phyloP scores from a whole-genome alignment of 2,797 vertebrate species.

The Todus mexicanus region DNA sequence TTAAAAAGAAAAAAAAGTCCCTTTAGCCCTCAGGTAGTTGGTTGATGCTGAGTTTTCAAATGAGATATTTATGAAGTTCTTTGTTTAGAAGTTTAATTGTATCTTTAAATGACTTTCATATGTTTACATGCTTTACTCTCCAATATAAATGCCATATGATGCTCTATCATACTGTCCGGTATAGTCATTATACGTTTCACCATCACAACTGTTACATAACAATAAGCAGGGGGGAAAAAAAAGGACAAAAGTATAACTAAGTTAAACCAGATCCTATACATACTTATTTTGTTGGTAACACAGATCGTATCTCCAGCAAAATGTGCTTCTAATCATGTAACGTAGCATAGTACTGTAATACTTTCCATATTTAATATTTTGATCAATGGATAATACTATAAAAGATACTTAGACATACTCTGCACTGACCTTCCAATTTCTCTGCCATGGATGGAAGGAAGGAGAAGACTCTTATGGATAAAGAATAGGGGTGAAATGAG shows the following conservation, averaged over 20 bases:
- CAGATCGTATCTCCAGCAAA: conserved; percentile 72
- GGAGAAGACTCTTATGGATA: neutral
- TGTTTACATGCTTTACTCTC: conserved; percentile 42
- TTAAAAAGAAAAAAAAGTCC: conserved; percentile 52
- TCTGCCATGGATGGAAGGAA: neutral
- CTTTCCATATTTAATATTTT: conserved; percentile 74
- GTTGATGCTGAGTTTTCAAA: conserved; percentile 57
- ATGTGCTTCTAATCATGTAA: conserved; percentile 76
- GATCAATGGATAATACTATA: neutral
- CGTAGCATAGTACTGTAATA: conserved; percentile 68
- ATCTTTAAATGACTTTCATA: conserved; percentile 71
- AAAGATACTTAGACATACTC: neutral
- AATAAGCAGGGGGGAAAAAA: conserved; percentile 69
- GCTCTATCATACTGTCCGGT: conserved; percentile 64
- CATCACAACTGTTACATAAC: conserved; percentile 72
- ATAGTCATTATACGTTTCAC: conserved; percentile 68
- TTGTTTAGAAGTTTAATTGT: conserved; percentile 74
- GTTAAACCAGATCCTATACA: conserved; percentile 71
- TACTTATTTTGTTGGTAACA: conserved; percentile 74
- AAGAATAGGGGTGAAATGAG: neutral
- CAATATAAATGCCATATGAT: conserved; percentile 66
- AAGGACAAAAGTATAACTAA: conserved; percentile 73
- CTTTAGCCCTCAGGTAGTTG: conserved; percentile 65
- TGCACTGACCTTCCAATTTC: neutral
- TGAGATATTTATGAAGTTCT: conserved; percentile 72